phyloP scores from a whole-genome alignment of 1,140 invertebrate genomes.

The Ceratoteleas bidentatus region DNA sequence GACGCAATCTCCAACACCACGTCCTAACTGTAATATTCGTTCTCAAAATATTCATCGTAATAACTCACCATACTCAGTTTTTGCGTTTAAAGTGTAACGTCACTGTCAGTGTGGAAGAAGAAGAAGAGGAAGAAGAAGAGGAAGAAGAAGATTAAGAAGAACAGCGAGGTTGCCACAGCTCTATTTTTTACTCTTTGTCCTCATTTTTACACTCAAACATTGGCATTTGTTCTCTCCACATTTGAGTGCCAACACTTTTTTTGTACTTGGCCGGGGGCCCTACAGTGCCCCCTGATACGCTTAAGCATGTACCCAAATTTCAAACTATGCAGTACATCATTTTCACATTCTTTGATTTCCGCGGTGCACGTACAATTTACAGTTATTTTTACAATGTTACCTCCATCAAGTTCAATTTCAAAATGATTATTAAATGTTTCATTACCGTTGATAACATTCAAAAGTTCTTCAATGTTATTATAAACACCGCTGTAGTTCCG shows the following conservation, averaged over 20 bases:
- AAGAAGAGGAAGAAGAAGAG: no score
- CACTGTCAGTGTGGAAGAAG: conserved; percentile 50
- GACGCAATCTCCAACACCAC: no score
- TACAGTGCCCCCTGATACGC: background rate
- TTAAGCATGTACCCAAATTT: no score
- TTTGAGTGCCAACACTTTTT: no score
- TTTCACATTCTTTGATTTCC: no score
- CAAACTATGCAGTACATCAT: no score
- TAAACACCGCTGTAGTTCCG: background rate
- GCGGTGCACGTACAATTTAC: background rate
- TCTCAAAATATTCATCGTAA: conserved; percentile 23
- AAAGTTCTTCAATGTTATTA: no score
- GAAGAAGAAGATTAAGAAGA: no score
- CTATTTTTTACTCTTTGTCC: no score
- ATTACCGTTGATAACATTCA: background rate
- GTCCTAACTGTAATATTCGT: background rate
- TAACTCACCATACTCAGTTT: conserved; percentile 12
- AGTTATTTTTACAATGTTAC: background rate
- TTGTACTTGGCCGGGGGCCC: no score
- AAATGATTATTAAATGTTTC: background rate
- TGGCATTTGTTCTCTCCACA: conserved; percentile 26
- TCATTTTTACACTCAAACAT: conserved; percentile 58
- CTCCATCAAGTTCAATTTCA: background rate
- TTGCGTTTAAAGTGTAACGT: conserved; percentile 54
- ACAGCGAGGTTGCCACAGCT: no score